A percentile compares a stretch with the other conserved stretches of the same genome.
Evolutionary conservation across 2,888 invertebrate genomes (phyloP).

Genomic region (Polyommatus icarus): DNA sequence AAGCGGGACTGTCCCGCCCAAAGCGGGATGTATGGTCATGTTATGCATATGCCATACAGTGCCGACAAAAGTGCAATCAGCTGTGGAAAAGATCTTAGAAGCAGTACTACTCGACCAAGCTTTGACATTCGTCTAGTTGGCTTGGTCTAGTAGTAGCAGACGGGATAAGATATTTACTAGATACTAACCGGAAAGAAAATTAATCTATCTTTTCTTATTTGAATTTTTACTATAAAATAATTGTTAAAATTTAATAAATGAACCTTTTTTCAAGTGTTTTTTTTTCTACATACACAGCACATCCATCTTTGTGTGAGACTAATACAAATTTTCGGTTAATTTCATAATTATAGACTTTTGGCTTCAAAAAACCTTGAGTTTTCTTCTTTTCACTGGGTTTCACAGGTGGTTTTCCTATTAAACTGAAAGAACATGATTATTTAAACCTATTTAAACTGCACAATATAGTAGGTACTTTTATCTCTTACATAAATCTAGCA

Average conservation of each 20-base stretch:
- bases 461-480: neutral
- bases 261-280: neutral
- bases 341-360: neutral
- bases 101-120: no score
- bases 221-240: neutral
- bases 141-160: no score
- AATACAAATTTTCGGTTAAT: neutral
- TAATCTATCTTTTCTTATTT: neutral
- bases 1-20: no score
- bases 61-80: no score
- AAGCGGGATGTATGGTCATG: no score
- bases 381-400: neutral
- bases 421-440: neutral
- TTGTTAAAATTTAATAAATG: neutral
- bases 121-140: no score
- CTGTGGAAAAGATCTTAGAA: neutral
- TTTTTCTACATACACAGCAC: constrained; percentile 7
- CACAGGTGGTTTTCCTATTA: neutral
- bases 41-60: no score
- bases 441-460: neutral
- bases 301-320: neutral
- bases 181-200: neutral
- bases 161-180: neutral
- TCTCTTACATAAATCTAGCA: neutral
- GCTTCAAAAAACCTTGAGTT: neutral